phyloP scores from a whole-genome alignment of 2,888 invertebrate species.

The Dysmachus trigonus region DNA sequence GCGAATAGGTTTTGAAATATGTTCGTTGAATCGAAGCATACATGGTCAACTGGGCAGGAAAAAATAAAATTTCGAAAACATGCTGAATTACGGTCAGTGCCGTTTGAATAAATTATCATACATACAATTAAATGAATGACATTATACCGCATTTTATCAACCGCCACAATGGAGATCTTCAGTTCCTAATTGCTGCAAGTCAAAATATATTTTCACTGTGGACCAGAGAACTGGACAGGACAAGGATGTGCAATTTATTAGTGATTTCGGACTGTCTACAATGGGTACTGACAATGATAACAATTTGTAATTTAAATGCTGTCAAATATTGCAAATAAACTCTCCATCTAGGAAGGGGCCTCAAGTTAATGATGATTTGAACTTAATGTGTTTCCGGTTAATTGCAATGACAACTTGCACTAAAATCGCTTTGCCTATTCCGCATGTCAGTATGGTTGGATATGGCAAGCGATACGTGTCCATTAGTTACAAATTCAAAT shows the following conservation, averaged over 20 bases:
- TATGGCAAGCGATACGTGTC: not conserved
- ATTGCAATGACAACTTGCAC: not conserved
- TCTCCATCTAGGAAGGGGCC: not conserved
- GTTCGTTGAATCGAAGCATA: not conserved
- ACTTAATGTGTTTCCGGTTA: not conserved
- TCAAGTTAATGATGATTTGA: not conserved
- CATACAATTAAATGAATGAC: not conserved
- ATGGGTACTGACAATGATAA: not conserved
- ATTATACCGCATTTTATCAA: not conserved
- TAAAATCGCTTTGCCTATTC: not conserved
- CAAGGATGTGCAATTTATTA: not conserved
- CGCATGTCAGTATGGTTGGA: not conserved
- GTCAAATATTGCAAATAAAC: not conserved
- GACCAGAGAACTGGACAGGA: not conserved
- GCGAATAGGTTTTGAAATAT: not conserved
- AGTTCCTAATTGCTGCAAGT: not conserved
- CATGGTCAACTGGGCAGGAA: not conserved
- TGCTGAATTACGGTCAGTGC: not conserved
- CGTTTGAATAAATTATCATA: not conserved
- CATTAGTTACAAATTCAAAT: not conserved
- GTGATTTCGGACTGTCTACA: not conserved
- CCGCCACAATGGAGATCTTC: not conserved
- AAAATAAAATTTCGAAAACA: not conserved
- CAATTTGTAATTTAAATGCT: not conserved
- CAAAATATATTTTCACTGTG: not conserved